A percentile compares a stretch with the other conserved stretches of the same genome.
These are phyloP conservation scores for western clawed frog (Xenopus tropicalis) DNA, from an alignment of 2,113 vertebrate species.

Conservation along the genomic window UCB_Xtro_10.0 CM004447.2:18242001-18242500, in stretches of 20 bases:
- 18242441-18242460: too few relatives aligned
- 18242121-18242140: constrained; percentile 53
- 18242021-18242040: neutral
- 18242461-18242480: too few relatives aligned
- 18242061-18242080: constrained; percentile 56
- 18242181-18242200: constrained; percentile 41
- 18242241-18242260: constrained; percentile 18
- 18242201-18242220: constrained; percentile 39
- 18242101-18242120: constrained; percentile 49
- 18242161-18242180: constrained; percentile 47
- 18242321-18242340: neutral
- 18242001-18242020: neutral
- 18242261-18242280: constrained; percentile 38
- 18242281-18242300: constrained; percentile 32
- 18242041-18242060: constrained; percentile 49
- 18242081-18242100: constrained; percentile 52
- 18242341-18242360: neutral
- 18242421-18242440: too few relatives aligned
- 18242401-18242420: too few relatives aligned
- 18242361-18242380: neutral
- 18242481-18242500: too few relatives aligned
- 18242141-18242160: constrained; percentile 53
- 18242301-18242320: neutral
- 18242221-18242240: constrained; percentile 18
- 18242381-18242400: too few relatives aligned